These are phyloP conservation scores for Malurus melanocephalus DNA, from an alignment of 2,113 vertebrate genomes.

Conservation along the genomic window DNA sequence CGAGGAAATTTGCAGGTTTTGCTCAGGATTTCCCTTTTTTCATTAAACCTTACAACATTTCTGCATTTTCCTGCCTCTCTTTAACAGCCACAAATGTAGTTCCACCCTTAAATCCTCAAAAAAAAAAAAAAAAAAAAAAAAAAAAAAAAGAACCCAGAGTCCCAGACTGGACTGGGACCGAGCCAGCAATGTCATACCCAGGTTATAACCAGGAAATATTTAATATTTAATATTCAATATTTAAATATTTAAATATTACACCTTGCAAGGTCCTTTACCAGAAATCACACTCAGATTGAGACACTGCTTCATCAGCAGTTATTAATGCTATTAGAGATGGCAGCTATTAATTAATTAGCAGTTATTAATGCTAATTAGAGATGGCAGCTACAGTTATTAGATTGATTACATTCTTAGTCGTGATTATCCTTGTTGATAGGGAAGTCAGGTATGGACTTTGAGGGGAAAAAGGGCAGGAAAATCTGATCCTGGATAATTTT, in stretches of 20 bases:
- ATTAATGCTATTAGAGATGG: neutral
- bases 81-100: neutral
- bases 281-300: neutral
- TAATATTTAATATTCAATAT: too few species aligned
- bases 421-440: neutral
- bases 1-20: neutral
- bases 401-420: neutral
- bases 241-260: fast-evolving
- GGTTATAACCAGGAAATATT: neutral
- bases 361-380: too few species aligned
- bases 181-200: neutral
- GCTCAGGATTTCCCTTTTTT: neutral
- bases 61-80: neutral
- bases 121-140: too few species aligned
- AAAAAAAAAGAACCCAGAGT: neutral
- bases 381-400: neutral
- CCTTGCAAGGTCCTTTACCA: neutral
- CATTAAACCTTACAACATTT: neutral
- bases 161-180: neutral
- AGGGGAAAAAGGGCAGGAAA: neutral
- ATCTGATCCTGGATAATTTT: neutral
- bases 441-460: neutral
- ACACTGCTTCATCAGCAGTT: neutral
- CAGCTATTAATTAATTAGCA: too few species aligned
- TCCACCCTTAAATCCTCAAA: neutral